Base-by-base conservation (phyloP, 53 echinoderm and acorn worm species). In the Arbacia lixula region DNA sequence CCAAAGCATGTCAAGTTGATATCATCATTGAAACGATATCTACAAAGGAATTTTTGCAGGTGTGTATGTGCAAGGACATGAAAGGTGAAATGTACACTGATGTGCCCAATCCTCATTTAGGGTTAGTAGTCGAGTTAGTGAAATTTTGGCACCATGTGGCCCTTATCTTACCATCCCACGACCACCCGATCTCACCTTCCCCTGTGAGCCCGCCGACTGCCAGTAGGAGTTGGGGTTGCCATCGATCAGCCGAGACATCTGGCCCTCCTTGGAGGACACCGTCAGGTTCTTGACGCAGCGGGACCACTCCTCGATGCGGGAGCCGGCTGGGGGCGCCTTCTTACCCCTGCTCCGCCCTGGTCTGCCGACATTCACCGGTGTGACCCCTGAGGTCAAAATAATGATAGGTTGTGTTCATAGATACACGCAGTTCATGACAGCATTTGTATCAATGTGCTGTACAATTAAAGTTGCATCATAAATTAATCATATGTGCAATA, bases 161-260 rank as follows among this genome's bases (percentile, higher is more conserved):
- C n/a, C n/a, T n/a, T n/a, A n/a, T n/a, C n/a, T n/a, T n/a, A n/a
- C n/a, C n/a, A n/a, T n/a, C n/a, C n/a, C n/a, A n/a, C n/a, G n/a
- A n/a, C n/a, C n/a, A n/a, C n/a, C 20, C 53, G 6, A 11, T 21
- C 68, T 80, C 67, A 97, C 97, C 90, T 97, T 97, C 65, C 97
- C 97, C 71, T 94, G 97, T 4, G 97, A 92, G 21, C 97, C 94
- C 34, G 94, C 91, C 4, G 94, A 94, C 62, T 97, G 97, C 97
- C 97, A 97, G 69, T 85, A 97, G 3, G 97, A 86, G 60, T 78
- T 85, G 6, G 88, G 90, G 51, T 97, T 94, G 25, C 88, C 90
- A 75, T 97, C 97, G 37, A 97, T 86, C 14, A 98, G 76, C 16
- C 98, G 76, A 2, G 94, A 88, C 73, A 91, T 85, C 53, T 92